Base-by-base conservation (phyloP, 2,888 invertebrate species). In the Therioaphis trifolii region DNA sequence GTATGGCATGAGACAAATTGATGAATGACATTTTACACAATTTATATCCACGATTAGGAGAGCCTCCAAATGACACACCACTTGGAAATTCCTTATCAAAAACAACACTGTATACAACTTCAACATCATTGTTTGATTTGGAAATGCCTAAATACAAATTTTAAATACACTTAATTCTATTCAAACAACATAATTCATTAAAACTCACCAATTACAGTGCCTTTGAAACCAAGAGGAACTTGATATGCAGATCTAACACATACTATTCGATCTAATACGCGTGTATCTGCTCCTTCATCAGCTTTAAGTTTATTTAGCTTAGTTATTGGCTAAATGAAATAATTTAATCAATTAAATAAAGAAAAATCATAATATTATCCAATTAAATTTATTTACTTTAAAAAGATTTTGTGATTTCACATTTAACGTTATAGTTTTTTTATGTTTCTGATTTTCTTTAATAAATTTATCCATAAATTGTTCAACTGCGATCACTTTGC, bases 191-290 rank as follows among this genome's bases (percentile, higher is more conserved):
- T 27, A 27, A 24, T 1, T 27, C 11, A 46, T 7, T 5, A 29
- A 71, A 46, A 66, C 75, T 84, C 68, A 86, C 91, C 95, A n/a
- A 96, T 93, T 0, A 99, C 90, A 0, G 96, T 97, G 43, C 98
- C 99, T 85, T 92, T 92, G 14, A 92, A 90, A 1, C 97, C 98
- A 7, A 94, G 89, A 0, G 97, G 97, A 21, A 96, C 95, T 1
- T 93, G 91, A 87, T 92, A 94, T 77, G 93, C 92, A 49, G 92
- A 92, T 46, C 94, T 91, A 0, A 94, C 93, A 87, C 94, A 93
- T 5, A 97, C 92, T 69, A 99, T 93, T 76, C 98, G 91, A 89
- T 99, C 98, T 87, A 94, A 93, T 85, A 98, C 88, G 85, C 90
- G 88, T 89, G 91, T 94, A 78, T 91, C 91, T 0, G 93, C 92